Evolutionary conservation across 2,888 invertebrate genomes (phyloP), one percentile per base, ranked within the genome.

Genomic region (Agrochola circellaris): DNA sequence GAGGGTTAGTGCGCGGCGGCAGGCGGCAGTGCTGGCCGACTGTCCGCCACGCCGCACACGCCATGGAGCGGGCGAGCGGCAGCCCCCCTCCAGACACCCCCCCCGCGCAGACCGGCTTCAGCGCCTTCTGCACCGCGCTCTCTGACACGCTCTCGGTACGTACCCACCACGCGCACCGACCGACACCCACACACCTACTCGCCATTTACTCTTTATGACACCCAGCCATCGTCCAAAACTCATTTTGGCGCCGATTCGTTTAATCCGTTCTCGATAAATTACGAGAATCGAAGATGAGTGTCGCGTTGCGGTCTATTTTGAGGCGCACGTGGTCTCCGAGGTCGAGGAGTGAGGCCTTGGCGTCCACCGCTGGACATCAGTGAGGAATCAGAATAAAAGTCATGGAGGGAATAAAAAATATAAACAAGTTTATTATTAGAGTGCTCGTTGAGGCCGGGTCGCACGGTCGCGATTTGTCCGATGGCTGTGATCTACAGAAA

Each of bases 341-440:
- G 95, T 92, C 94, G 92, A 88, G 81, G 84, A 76, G 89, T 89
- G 91, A 90, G 93, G 92, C 90, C 92, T 91, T 88, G 85, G 87
- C 83, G 86, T 83, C 85, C 77, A 72, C 77, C 79, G 79, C 87
- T 89, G 87, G 87, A 90, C 89, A 83, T 89, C 88, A 89, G 89
- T 87, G 90, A 90, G 89, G 89, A 92, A 92, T 93, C 90, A 88
- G 92, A 94, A 93, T 92, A 92, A 93, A 93, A 94, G 93, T 94
- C 92, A 93, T 93, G 92, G 92, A 91, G 92, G 91, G 92, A 93
- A 94, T 94, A 95, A 95, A 96, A 96, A 96, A 96, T 95, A 96
- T 96, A 96, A 96, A 96, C 96, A 96, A 95, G 95, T 94, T 95
- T 96, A 96, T 96, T 94, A 96, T 95, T 96, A 96, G 96, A 95